Percentiles rank a stretch among this genome's conserved stretches.
Evolutionary conservation across 2,888 invertebrate species (phyloP).

Genomic region (Cordilura impudica): DNA sequence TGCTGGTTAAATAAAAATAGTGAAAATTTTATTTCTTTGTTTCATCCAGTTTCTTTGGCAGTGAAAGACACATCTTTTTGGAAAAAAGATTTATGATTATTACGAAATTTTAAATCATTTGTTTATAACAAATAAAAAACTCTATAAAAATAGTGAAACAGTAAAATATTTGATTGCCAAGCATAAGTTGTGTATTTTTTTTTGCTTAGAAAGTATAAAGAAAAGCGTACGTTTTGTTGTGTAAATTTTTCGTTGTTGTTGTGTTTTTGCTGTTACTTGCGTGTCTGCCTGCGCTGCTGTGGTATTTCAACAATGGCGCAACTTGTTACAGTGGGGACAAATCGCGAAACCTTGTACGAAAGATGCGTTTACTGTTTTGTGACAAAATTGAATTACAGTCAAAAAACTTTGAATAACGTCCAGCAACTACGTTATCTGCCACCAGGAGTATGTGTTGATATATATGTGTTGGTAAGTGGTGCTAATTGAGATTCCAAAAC

Average conservation of each 20-base stretch:
- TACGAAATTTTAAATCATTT: not conserved
- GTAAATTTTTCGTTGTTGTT: not conserved
- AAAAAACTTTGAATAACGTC: conserved; percentile 71
- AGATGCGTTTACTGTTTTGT: conserved; percentile 72
- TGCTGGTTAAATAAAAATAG: not conserved
- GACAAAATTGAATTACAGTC: conserved; percentile 73
- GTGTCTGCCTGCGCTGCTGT: conserved; percentile 41
- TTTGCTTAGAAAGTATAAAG: not conserved
- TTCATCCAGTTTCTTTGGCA: conserved; percentile 52
- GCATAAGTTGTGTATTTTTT: too few species aligned
- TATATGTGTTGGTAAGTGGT: conserved; percentile 75
- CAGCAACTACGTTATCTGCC: conserved; percentile 74
- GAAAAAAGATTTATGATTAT: conserved; percentile 22
- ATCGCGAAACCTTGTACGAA: conserved; percentile 70
- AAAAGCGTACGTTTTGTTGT: not conserved
- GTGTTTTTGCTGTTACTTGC: not conserved
- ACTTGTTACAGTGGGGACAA: conserved; percentile 20
- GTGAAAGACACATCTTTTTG: conserved; percentile 28
- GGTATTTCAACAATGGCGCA: conserved; percentile 53
- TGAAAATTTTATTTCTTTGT: conserved; percentile 44
- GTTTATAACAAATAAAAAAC: not conserved
- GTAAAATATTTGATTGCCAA: not conserved
- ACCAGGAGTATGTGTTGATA: conserved; percentile 75
- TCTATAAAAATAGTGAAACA: not conserved
- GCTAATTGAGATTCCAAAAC: not conserved